These are phyloP conservation scores for Bujurquina vittata DNA, from an alignment of 2,113 vertebrate genomes.

Conservation along the genomic window DNA sequence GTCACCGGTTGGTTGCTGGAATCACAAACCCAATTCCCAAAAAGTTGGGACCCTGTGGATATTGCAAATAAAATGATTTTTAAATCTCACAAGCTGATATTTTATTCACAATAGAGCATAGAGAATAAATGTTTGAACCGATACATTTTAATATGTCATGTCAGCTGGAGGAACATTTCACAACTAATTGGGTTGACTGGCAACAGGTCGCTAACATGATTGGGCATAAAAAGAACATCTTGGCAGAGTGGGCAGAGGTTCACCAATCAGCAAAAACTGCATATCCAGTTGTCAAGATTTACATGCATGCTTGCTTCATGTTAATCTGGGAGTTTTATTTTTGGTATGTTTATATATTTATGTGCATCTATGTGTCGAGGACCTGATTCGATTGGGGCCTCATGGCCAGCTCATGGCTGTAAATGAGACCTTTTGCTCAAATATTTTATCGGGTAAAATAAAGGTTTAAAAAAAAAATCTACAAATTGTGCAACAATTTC, in stretches of 20 bases:
- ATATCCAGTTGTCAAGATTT: too few species aligned
- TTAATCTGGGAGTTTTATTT: too few species aligned
- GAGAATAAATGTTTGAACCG: background rate
- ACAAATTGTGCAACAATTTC: background rate
- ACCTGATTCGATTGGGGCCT: too few species aligned
- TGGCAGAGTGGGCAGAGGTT: background rate
- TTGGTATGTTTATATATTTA: too few species aligned
- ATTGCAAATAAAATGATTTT: background rate
- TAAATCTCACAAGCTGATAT: background rate
- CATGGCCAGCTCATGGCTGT: too few species aligned
- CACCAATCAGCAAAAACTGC: background rate
- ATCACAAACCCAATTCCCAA: background rate
- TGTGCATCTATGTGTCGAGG: too few species aligned
- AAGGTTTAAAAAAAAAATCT: background rate
- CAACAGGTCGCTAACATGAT: background rate
- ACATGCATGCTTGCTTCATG: too few species aligned
- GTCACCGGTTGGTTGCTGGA: background rate
- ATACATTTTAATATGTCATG: fast-evolving
- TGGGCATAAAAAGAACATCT: background rate
- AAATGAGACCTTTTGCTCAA: too few species aligned
- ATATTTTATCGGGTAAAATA: too few species aligned
- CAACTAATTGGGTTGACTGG: background rate
- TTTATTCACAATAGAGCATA: background rate
- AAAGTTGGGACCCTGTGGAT: background rate
- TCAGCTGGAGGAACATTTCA: background rate